These are phyloP conservation scores for Parnassius mnemosyne DNA, from an alignment of 2,888 invertebrate genomes.

Conservation along the genomic window DNA sequence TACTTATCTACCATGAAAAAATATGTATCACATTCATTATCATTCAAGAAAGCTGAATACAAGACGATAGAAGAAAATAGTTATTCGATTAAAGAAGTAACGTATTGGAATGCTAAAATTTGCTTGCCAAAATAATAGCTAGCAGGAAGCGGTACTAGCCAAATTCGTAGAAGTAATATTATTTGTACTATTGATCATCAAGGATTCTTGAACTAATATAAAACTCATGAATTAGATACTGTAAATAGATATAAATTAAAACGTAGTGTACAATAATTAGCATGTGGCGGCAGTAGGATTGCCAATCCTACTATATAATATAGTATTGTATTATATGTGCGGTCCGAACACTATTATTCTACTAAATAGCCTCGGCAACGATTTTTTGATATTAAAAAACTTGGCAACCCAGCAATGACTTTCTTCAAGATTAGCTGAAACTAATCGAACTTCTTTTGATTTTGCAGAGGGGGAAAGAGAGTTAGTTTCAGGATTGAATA, in stretches of 20 bases:
- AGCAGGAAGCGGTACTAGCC: conserved; percentile 17
- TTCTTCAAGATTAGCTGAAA: conserved; percentile 47
- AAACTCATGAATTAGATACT: background rate
- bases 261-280: no score
- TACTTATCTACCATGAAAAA: background rate
- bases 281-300: no score
- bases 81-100: conserved; percentile 8
- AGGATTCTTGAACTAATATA: conserved; percentile 5
- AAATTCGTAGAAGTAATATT: conserved; percentile 7
- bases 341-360: no score
- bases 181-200: conserved; percentile 5
- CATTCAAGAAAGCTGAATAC: background rate
- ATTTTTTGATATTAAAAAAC: no score
- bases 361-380: no score
- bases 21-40: background rate
- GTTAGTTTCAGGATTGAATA: conserved; percentile 83
- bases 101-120: conserved; percentile 1
- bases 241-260: background rate
- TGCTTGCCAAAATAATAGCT: conserved; percentile 7
- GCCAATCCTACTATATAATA: no score
- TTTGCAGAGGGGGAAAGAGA: conserved; percentile 90
- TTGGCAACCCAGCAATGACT: no score
- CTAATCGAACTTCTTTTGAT: conserved; percentile 89
- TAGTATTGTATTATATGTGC: no score
- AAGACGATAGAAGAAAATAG: background rate